Evolutionary conservation across 2,113 vertebrate species (phyloP).

Genomic region (western clawed frog (Xenopus tropicalis)): DNA sequence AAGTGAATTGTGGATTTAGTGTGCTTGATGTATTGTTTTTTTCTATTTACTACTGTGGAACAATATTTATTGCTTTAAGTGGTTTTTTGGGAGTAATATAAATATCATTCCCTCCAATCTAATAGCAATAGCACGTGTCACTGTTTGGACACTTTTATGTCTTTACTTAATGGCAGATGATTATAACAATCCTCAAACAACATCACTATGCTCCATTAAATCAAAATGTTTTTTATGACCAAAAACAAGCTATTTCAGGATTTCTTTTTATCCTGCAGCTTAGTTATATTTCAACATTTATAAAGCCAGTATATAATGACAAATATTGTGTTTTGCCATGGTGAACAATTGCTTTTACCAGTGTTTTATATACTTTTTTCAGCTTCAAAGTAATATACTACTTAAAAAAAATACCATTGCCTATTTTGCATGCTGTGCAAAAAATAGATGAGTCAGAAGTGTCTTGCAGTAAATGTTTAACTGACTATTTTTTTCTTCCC

Average conservation of each 20-base stretch:
- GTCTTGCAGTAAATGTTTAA: constrained; percentile 35
- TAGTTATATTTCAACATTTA: constrained; percentile 12
- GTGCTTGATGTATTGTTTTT: too few species aligned
- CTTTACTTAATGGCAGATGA: constrained; percentile 3
- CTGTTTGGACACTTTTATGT: neutral
- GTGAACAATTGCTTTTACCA: constrained; percentile 20
- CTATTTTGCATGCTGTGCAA: constrained; percentile 30
- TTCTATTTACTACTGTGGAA: too few species aligned
- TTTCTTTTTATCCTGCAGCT: constrained; percentile 27
- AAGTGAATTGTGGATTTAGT: too few species aligned
- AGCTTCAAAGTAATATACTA: constrained; percentile 8
- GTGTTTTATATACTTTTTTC: constrained; percentile 24
- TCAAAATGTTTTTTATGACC: constrained; percentile 19
- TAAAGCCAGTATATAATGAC: constrained; percentile 16
- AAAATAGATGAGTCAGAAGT: neutral
- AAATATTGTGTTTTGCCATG: constrained; percentile 31
- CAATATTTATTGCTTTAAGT: neutral
- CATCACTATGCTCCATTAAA: neutral
- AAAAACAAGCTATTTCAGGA: neutral
- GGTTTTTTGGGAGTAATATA: neutral
- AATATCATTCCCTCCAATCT: neutral
- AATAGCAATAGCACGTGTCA: neutral
- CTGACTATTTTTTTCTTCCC: constrained; percentile 12
- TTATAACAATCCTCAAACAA: neutral
- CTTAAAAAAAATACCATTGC: constrained; percentile 12